Evolutionary conservation across 2,113 vertebrate genomes (phyloP), one percentile per base, ranked within the genome.

Genomic region (Zosterops borbonicus): DNA sequence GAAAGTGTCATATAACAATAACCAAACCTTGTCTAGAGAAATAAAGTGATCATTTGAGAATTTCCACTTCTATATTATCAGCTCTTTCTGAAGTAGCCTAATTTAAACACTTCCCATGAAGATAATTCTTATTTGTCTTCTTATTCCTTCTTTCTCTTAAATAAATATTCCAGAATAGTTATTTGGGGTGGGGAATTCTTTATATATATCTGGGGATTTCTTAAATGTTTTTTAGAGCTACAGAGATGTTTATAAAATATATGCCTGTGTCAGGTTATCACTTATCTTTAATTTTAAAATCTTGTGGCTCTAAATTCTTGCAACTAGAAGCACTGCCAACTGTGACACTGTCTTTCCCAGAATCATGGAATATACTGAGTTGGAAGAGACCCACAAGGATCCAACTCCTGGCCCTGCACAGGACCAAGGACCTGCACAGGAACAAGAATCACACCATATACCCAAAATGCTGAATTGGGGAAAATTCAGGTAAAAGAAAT

Each of bases 291-390:
- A 42, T 73, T 76, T 69, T 42, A 53, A 84, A 50, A 89, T 59
- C 46, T 65, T 63, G 20, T 65, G 20, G 67, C 41, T 91, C 41
- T 58, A 65, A 98, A 96, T 98, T 98, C 83, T 98, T 97, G 15
- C 97, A 98, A 89, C 91, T 98, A 55, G 97, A 98, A 93, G 97
- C 98, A 85, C 96, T 98, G 44, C 83, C 98, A 88, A 90, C 96
- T 77, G 97, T 98, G 73, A 96, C 96, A 55, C 97, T 98, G 80
- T 98, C 63, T 98, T 98, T 96, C 20, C 35, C 25, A 67, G 29
- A 65, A 41, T 85, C 60, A 35, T 35, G 49, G 62, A 49, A 58
- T 21, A 24, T 20, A 21, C 5, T 50, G 29, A 58, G 20, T 42
- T 85, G 35, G 42, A 67, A 58, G 31, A 65, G 20, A 42, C 20